phyloP scores from a whole-genome alignment of 2,888 invertebrate genomes.

The Toxonevra muliebris region DNA sequence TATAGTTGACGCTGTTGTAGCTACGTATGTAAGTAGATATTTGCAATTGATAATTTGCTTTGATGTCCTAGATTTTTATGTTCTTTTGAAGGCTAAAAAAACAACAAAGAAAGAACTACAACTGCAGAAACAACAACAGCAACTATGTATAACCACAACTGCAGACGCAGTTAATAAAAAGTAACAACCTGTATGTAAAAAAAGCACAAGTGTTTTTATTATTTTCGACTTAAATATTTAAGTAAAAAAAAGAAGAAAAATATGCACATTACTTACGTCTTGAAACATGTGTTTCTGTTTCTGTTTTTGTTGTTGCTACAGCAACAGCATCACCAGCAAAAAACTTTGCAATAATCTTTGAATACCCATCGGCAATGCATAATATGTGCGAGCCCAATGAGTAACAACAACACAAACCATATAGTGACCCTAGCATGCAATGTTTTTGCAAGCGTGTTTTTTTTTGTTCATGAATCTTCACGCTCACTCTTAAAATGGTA shows the following conservation, averaged over 20 bases:
- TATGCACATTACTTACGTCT: no score
- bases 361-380: no score
- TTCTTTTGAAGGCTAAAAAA: slow-evolving; percentile 17
- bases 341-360: no score
- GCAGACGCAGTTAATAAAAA: slow-evolving; percentile 2
- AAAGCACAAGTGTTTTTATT: neutral
- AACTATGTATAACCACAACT: neutral
- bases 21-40: neutral
- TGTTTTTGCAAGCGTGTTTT: no score
- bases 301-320: no score
- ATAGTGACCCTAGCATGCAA: no score
- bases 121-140: neutral
- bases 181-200: neutral
- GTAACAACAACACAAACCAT: no score
- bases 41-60: slow-evolving; percentile 12
- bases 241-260: no score
- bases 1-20: slow-evolving; percentile 14
- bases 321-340: no score
- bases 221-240: neutral
- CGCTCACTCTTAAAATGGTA: slow-evolving; percentile 10
- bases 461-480: no score
- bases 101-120: neutral
- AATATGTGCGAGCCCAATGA: no score
- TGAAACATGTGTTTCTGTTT: no score
- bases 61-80: slow-evolving; percentile 30